A percentile compares a stretch with the other conserved stretches of the same genome.
phyloP scores from a whole-genome alignment of 2,113 vertebrate genomes.

The Tupaia chinensis region DNA sequence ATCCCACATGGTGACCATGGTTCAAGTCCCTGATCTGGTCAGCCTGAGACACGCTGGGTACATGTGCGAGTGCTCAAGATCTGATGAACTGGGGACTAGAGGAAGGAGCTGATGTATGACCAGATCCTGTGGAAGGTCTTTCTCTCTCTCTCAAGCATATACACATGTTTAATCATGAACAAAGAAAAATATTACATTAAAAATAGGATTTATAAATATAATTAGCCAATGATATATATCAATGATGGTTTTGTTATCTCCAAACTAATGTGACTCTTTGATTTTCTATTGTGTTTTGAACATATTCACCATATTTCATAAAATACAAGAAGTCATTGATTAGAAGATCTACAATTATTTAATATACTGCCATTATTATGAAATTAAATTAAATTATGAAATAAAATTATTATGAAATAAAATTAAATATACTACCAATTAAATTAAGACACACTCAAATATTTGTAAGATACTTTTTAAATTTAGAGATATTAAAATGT shows the following conservation, averaged over 20 bases:
- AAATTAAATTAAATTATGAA: not conserved
- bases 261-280: not conserved
- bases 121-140: too few species aligned
- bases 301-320: not conserved
- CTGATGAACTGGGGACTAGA: too few species aligned
- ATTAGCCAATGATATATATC: not conserved
- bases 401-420: not conserved
- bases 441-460: not conserved
- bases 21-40: too few species aligned
- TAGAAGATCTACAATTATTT: not conserved
- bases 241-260: not conserved
- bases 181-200: too few species aligned
- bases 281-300: conserved; percentile 16
- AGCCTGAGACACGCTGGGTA: too few species aligned
- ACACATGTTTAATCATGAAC: too few species aligned
- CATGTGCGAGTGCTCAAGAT: too few species aligned
- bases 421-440: not conserved
- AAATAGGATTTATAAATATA: not conserved
- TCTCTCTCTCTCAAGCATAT: too few species aligned
- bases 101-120: too few species aligned
- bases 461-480: not conserved
- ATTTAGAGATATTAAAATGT: not conserved
- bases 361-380: not conserved
- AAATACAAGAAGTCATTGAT: not conserved
- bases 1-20: too few species aligned